A percentile compares a stretch with the other conserved stretches of the same genome.
phyloP scores from a whole-genome alignment of 1,140 invertebrate genomes.

The Arctopsyche grandis region DNA sequence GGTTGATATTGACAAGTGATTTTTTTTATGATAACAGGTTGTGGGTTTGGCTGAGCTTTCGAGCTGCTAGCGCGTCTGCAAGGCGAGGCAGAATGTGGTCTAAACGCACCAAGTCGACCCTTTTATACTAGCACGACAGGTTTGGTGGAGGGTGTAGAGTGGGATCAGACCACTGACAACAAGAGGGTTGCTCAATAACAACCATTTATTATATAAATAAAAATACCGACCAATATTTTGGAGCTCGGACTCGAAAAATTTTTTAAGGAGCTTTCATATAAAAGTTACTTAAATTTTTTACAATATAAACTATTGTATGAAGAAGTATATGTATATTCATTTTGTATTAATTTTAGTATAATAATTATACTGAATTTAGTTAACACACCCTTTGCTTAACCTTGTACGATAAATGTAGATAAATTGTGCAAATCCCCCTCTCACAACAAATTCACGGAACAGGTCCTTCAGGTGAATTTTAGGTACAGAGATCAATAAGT shows the following conservation, averaged over 20 bases:
- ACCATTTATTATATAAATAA: not conserved
- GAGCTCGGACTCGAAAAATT: not conserved
- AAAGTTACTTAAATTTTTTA: too few species aligned
- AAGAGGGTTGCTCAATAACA: conserved; percentile 31
- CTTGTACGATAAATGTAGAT: too few species aligned
- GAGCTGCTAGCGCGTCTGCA: conserved; percentile 30
- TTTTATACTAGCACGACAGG: conserved; percentile 38
- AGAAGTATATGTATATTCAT: too few species aligned
- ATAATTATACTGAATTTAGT: too few species aligned
- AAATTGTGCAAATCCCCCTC: too few species aligned
- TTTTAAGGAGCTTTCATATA: too few species aligned
- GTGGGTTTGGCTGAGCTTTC: conserved; percentile 30
- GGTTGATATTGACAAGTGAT: conserved; percentile 31
- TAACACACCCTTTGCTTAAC: too few species aligned
- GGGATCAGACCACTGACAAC: not conserved
- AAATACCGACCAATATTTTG: not conserved
- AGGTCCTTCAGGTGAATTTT: conserved; percentile 3
- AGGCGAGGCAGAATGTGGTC: conserved; percentile 48
- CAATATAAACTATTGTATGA: too few species aligned
- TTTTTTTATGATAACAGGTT: conserved; percentile 15
- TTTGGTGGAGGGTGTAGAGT: conserved; percentile 24
- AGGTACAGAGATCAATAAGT: not conserved
- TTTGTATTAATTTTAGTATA: too few species aligned
- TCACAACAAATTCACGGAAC: not conserved
- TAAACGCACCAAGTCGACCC: conserved; percentile 4